phyloP scores from a whole-genome alignment of 2,113 vertebrate species.

The Paracanthobrama guichenoti region DNA sequence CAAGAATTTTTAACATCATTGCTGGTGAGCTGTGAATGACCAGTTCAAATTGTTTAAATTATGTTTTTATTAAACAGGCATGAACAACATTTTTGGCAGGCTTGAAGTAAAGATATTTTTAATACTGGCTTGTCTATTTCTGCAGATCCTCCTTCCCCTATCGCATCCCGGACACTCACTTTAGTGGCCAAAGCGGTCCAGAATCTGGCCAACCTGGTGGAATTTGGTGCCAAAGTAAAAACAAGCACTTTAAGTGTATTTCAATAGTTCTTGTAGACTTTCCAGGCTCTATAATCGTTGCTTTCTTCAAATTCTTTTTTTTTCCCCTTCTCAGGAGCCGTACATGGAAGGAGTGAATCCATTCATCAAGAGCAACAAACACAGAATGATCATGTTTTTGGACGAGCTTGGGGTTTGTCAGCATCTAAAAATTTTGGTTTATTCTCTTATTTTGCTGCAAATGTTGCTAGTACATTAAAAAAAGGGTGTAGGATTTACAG shows the following conservation, averaged over 20 bases:
- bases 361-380: constrained; percentile 98
- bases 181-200: constrained; percentile 98
- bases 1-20: constrained; percentile 98
- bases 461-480: neutral
- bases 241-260: neutral
- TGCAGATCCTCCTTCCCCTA: constrained; percentile 91
- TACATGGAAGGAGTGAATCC: constrained; percentile 99
- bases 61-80: neutral
- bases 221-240: constrained; percentile 96
- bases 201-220: constrained; percentile 98
- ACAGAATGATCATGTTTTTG: constrained; percentile 98
- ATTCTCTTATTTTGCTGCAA: neutral
- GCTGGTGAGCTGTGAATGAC: constrained; percentile 78
- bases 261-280: neutral
- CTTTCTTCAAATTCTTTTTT: neutral
- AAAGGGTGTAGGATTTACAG: neutral
- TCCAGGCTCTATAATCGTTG: neutral
- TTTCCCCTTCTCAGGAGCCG: constrained; percentile 80
- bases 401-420: constrained; percentile 92
- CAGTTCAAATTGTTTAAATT: neutral
- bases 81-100: neutral
- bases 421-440: constrained; percentile 43
- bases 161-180: constrained; percentile 93
- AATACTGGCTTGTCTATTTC: neutral
- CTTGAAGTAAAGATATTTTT: neutral